Conservation (phyloP, 2,888 invertebrate species). For the Drosophila macrospina region DNA sequence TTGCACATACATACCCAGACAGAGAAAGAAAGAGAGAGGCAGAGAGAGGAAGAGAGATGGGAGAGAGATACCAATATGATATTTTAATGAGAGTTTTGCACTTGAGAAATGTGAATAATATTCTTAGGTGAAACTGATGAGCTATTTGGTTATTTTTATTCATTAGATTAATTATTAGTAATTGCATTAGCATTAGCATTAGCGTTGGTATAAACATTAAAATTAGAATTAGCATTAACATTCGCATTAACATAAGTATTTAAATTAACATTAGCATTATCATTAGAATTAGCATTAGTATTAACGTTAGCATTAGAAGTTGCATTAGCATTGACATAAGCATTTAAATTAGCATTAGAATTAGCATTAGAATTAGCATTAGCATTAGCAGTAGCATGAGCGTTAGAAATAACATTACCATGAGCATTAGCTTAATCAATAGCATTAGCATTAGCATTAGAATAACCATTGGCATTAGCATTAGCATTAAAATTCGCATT, state of each 20-base stretch:
- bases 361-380: neutral
- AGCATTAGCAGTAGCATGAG: neutral
- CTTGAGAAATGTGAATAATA: slow-evolving; percentile 1
- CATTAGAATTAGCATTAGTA: neutral
- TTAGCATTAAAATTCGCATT: neutral
- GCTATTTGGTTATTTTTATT: neutral
- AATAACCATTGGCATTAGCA: neutral
- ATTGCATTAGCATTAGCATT: neutral
- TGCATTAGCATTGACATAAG: neutral
- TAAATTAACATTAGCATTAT: neutral
- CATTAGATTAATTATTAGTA: neutral
- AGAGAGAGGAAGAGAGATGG: neutral
- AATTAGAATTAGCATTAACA: neutral
- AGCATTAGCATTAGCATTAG: neutral
- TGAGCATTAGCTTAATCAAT: neutral
- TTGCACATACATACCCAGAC: slow-evolving; percentile 17
- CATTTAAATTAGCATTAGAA: neutral
- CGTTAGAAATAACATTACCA: neutral
- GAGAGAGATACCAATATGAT: neutral
- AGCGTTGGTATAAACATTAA: neutral
- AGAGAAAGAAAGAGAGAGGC: neutral
- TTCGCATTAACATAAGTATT: neutral
- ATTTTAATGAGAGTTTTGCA: slow-evolving; percentile 24
- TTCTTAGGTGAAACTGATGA: neutral
- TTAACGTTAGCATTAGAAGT: neutral